phyloP scores from a whole-genome alignment of 1,140 invertebrate species.

The Aphaenogaster ashmeadi region DNA sequence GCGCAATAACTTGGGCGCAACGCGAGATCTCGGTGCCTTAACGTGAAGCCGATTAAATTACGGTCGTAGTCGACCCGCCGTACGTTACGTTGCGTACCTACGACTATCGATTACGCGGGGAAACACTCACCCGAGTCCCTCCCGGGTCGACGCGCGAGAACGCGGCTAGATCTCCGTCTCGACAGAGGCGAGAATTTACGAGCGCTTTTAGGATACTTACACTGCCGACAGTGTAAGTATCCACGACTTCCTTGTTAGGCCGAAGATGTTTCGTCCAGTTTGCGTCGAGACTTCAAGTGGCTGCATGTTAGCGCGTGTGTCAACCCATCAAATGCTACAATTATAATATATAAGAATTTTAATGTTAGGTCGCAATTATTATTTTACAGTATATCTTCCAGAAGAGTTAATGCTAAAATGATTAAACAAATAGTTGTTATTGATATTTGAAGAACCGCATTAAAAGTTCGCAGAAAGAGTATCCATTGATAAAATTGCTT shows the following conservation, averaged over 20 bases:
- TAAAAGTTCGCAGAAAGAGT: neutral
- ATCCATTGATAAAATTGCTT: neutral
- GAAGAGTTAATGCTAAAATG: neutral
- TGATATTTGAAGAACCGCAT: neutral
- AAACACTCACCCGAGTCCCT: constrained; percentile 20
- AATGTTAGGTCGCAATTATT: neutral
- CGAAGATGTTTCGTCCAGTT: neutral
- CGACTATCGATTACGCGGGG: constrained; percentile 56
- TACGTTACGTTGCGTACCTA: constrained; percentile 41
- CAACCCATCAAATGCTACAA: neutral
- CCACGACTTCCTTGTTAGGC: constrained; percentile 32
- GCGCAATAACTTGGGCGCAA: constrained; percentile 78
- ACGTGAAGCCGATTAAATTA: constrained; percentile 78
- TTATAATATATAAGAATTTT: constrained; percentile 1
- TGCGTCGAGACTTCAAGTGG: neutral
- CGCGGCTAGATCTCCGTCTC: constrained; percentile 37
- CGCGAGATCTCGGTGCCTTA: constrained; percentile 76
- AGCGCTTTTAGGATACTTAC: constrained; percentile 45
- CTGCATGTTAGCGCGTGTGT: neutral
- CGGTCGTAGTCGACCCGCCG: constrained; percentile 55
- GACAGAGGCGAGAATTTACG: constrained; percentile 59
- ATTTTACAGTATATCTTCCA: constrained; percentile 7
- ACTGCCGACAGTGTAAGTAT: constrained; percentile 21
- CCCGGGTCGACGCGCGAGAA: constrained; percentile 28
- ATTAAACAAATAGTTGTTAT: neutral